phyloP scores from a whole-genome alignment of 2,888 invertebrate genomes.

The Oligia fasciuncula region DNA sequence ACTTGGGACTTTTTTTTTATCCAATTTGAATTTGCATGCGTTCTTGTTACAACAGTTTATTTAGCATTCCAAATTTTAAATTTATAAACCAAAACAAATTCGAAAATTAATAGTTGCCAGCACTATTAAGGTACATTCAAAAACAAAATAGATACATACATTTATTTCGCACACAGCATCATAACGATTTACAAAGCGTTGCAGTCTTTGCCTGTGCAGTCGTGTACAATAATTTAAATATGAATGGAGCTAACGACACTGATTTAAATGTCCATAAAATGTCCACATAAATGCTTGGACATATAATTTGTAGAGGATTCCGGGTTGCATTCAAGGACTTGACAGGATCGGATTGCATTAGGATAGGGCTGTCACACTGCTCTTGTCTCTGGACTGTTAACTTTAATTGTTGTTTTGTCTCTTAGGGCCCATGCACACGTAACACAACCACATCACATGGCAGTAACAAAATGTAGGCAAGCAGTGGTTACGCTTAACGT shows the following conservation, averaged over 20 bases:
- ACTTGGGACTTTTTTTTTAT: background rate
- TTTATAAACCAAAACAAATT: background rate
- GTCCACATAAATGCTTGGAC: constrained; percentile 42
- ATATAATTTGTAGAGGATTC: constrained; percentile 49
- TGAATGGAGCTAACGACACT: constrained; percentile 68
- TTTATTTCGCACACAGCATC: constrained; percentile 22
- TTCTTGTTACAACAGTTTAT: constrained; percentile 13
- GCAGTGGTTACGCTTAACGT: background rate
- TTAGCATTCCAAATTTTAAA: constrained; percentile 15
- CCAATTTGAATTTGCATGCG: constrained; percentile 12
- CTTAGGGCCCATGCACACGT: background rate
- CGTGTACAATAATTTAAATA: constrained; percentile 66
- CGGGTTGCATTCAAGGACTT: constrained; percentile 18
- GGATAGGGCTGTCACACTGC: background rate
- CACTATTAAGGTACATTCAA: constrained; percentile 17
- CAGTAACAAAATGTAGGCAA: background rate
- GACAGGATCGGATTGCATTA: constrained; percentile 8
- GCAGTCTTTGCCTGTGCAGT: constrained; percentile 40
- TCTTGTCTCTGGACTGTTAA: background rate
- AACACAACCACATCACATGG: background rate
- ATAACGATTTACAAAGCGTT: constrained; percentile 46
- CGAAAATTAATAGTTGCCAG: background rate
- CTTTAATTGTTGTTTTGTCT: background rate
- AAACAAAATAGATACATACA: constrained; percentile 42
- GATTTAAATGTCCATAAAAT: constrained; percentile 49